These are phyloP conservation scores for Tadarida brasiliensis DNA, from an alignment of 2,797 vertebrate species.

Conservation along the genomic window DNA sequence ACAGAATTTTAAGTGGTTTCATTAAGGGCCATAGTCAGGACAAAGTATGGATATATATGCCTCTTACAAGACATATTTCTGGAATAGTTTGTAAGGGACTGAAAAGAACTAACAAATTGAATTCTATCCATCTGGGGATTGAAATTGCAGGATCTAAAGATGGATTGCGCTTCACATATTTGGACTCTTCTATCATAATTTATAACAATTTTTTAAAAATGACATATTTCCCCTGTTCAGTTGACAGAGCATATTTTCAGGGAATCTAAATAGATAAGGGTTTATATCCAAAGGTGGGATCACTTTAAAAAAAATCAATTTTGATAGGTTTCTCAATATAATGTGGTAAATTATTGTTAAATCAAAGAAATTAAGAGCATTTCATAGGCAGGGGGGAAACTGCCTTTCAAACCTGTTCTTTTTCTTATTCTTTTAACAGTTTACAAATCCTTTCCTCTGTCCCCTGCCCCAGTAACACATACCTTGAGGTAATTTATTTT, in stretches of 20 bases:
- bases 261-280: constrained; percentile 38
- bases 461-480: background rate
- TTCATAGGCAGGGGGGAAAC: background rate
- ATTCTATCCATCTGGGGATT: constrained; percentile 48
- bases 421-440: background rate
- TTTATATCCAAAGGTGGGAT: constrained; percentile 59
- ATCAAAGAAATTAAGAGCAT: constrained; percentile 49
- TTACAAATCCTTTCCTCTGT: background rate
- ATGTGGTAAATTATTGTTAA: constrained; percentile 65
- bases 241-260: constrained; percentile 58
- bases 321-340: constrained; percentile 70
- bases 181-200: constrained; percentile 40
- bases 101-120: constrained; percentile 63
- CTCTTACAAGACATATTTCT: constrained; percentile 47
- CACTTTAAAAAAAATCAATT: constrained; percentile 61
- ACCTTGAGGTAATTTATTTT: background rate
- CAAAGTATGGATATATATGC: constrained; percentile 10
- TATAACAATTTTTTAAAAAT: constrained; percentile 59
- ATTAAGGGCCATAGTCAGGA: constrained; percentile 51
- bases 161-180: background rate
- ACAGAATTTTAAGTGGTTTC: constrained; percentile 71
- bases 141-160: constrained; percentile 43
- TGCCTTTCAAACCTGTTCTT: background rate
- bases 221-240: constrained; percentile 38
- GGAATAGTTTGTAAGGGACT: constrained; percentile 35